Conservation (phyloP, 2,113 vertebrate species). For the Notothenia coriiceps region DNA sequence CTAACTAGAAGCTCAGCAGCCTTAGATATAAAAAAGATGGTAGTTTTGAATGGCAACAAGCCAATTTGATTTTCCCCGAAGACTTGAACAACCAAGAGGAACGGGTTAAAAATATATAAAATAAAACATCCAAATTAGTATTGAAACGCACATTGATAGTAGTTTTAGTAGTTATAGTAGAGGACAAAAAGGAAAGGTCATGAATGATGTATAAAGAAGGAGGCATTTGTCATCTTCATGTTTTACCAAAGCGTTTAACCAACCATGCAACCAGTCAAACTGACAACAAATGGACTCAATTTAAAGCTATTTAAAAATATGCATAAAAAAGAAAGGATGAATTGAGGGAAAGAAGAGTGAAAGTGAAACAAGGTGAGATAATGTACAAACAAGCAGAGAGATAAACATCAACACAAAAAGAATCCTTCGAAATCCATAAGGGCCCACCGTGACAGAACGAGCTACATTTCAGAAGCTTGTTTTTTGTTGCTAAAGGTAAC, state of each 20-base stretch:
- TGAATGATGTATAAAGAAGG: background rate
- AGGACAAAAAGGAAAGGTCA: background rate
- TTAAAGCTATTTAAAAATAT: background rate
- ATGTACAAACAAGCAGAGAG: background rate
- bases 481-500: too few species aligned
- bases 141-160: background rate
- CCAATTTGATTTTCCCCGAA: background rate
- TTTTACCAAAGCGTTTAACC: background rate
- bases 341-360: background rate
- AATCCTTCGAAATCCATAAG: background rate
- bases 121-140: background rate
- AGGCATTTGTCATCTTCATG: background rate
- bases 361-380: background rate
- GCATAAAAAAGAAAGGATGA: background rate
- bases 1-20: background rate
- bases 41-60: background rate
- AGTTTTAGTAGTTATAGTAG: too few species aligned
- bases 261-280: background rate
- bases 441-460: too few species aligned
- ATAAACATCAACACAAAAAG: background rate
- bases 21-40: background rate
- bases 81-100: background rate
- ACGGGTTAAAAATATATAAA: background rate
- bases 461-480: too few species aligned
- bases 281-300: background rate